Conservation (phyloP, 2,888 invertebrate species). For the Oscheius sp. region DNA sequence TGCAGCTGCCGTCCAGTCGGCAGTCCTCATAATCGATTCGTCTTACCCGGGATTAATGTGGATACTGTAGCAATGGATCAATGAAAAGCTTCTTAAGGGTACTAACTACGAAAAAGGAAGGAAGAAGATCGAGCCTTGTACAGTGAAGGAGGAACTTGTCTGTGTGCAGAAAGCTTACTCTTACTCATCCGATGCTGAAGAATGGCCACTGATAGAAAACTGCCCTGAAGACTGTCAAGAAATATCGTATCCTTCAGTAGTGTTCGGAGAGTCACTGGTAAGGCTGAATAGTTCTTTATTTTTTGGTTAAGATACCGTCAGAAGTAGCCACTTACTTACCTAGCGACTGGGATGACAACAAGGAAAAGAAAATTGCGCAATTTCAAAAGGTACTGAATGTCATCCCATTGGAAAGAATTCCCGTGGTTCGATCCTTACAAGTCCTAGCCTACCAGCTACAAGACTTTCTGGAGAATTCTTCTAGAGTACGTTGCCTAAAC, state of each 20-base stretch:
- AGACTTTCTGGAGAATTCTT: conserved; percentile 55
- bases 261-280: conserved; percentile 64
- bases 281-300: neutral
- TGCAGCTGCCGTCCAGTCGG: conserved; percentile 50
- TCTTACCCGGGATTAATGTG: conserved; percentile 22
- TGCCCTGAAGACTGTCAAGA: conserved; percentile 64
- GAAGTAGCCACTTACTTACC: conserved; percentile 63
- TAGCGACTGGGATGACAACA: conserved; percentile 67
- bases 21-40: conserved; percentile 39
- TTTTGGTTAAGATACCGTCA: conserved; percentile 21
- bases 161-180: conserved; percentile 58
- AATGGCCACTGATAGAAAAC: conserved; percentile 21
- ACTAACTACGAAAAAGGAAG: conserved; percentile 41
- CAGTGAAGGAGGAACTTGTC: conserved; percentile 56
- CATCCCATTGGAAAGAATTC: conserved; percentile 63
- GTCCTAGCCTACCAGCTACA: conserved; percentile 60
- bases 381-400: conserved; percentile 61
- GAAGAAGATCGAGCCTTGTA: conserved; percentile 49
- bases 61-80: neutral
- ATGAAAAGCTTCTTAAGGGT: conserved; percentile 7
- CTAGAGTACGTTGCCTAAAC: conserved; percentile 27
- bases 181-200: neutral
- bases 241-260: conserved; percentile 64
- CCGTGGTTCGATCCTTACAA: conserved; percentile 62
- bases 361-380: conserved; percentile 59